Conservation (phyloP, 2,888 invertebrate species). For the Acanthosoma haemorrhoidale region DNA sequence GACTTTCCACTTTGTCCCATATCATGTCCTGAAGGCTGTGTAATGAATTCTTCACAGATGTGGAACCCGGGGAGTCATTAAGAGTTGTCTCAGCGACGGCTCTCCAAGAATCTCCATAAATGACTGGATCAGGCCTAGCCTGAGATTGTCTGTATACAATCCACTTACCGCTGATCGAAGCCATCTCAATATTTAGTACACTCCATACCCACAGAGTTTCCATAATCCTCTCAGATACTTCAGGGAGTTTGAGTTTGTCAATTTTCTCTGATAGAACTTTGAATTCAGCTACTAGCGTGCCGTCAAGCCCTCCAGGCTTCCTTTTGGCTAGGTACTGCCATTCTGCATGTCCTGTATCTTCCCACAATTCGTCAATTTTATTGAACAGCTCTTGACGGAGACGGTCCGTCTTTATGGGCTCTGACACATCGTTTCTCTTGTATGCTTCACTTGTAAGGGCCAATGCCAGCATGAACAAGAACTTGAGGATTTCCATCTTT, state of each 20-base stretch:
- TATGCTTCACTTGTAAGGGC: neutral
- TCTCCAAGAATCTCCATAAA: constrained; percentile 48
- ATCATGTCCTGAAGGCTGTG: constrained; percentile 33
- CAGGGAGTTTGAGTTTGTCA: constrained; percentile 25
- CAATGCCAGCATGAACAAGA: neutral
- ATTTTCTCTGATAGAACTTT: constrained; percentile 51
- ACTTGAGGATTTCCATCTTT: neutral
- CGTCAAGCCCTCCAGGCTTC: constrained; percentile 45
- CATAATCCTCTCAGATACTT: constrained; percentile 37
- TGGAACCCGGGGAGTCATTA: constrained; percentile 48
- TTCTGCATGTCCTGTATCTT: constrained; percentile 56
- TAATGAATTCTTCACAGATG: constrained; percentile 28
- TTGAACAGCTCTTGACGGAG: constrained; percentile 33
- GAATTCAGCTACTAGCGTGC: constrained; percentile 56
- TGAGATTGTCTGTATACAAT: constrained; percentile 60
- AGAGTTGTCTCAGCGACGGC: constrained; percentile 63
- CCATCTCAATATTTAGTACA: constrained; percentile 56
- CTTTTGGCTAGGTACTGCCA: constrained; percentile 43
- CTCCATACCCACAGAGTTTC: constrained; percentile 57
- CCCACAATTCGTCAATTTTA: constrained; percentile 56
- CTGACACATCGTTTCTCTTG: constrained; percentile 8
- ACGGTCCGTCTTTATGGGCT: constrained; percentile 40
- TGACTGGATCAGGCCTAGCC: constrained; percentile 46
- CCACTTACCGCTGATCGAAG: constrained; percentile 61
- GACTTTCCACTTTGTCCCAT: constrained; percentile 32